A percentile compares a stretch with the other conserved stretches of the same genome.
These are phyloP conservation scores for Caenorhabditis virilis DNA, from an alignment of 2,888 invertebrate genomes.

Conservation along the genomic window DNA sequence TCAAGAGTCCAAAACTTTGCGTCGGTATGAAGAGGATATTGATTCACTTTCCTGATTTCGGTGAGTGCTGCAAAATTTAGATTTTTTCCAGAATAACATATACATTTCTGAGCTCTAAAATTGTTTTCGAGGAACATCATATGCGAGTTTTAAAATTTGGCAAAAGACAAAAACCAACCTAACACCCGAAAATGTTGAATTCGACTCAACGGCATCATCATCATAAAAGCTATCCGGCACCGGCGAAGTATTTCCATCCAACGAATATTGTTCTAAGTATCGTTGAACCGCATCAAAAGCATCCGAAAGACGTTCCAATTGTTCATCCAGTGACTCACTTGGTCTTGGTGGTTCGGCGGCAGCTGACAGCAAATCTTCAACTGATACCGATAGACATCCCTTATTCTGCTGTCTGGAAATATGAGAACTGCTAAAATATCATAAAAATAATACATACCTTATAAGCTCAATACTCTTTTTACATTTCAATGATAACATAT, in stretches of 20 bases:
- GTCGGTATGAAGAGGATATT: slow-evolving; percentile 30
- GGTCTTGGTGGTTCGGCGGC: slow-evolving; percentile 52
- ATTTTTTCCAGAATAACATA: too few species aligned
- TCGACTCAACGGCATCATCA: slow-evolving; percentile 32
- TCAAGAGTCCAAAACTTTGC: slow-evolving; percentile 32
- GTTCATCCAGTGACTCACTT: slow-evolving; percentile 49
- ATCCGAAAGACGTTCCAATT: slow-evolving; percentile 50
- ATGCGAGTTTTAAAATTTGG: not conserved
- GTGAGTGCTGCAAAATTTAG: slow-evolving; percentile 23
- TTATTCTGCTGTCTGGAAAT: slow-evolving; percentile 49
- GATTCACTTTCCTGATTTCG: slow-evolving; percentile 26
- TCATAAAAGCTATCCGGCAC: slow-evolving; percentile 34
- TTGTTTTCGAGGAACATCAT: not conserved
- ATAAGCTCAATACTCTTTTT: slow-evolving; percentile 66
- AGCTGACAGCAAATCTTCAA: slow-evolving; percentile 52
- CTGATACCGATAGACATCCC: slow-evolving; percentile 57
- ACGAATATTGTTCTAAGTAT: slow-evolving; percentile 51
- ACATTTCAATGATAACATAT: slow-evolving; percentile 65
- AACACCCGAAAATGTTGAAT: slow-evolving; percentile 40
- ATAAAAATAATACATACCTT: slow-evolving; percentile 29
- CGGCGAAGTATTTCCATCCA: slow-evolving; percentile 51
- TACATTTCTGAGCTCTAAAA: too few species aligned
- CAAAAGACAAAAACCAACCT: slow-evolving; percentile 14
- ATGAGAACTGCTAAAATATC: slow-evolving; percentile 1
- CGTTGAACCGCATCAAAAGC: slow-evolving; percentile 58